Evolutionary conservation across 2,113 vertebrate species (phyloP).

Genomic region (Cinclus cinclus): DNA sequence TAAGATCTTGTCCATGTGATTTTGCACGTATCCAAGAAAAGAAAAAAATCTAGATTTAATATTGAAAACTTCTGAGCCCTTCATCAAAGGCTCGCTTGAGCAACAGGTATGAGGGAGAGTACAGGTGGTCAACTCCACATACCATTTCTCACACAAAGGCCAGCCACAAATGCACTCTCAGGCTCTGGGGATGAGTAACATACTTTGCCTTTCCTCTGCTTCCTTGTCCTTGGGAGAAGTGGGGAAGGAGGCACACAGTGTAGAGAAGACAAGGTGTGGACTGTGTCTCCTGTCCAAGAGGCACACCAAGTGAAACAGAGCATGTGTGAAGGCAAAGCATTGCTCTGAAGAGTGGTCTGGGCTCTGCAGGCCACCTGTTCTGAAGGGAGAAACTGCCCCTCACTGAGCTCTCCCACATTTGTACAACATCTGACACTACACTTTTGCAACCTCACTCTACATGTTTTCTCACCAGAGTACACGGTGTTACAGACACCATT

Average conservation of each 20-base stretch:
- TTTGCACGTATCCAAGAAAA: not conserved
- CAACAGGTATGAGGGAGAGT: not conserved
- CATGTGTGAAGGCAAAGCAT: not conserved
- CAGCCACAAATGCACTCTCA: not conserved
- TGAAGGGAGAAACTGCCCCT: not conserved
- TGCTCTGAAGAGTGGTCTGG: not conserved
- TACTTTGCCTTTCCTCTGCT: not conserved
- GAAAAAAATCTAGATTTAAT: not conserved
- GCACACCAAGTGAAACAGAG: not conserved
- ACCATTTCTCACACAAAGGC: not conserved
- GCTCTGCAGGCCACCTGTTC: not conserved
- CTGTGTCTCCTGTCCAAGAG: not conserved
- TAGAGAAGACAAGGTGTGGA: not conserved
- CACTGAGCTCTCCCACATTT: not conserved
- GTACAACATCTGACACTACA: not conserved
- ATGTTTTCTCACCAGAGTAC: not conserved
- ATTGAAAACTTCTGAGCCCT: not conserved
- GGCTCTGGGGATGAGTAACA: not conserved
- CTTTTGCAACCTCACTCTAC: not conserved
- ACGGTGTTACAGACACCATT: not conserved
- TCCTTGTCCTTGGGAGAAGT: not conserved
- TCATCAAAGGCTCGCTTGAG: not conserved
- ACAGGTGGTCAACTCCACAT: rapidly evolving
- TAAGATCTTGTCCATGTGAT: not conserved
- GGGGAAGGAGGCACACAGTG: not conserved